A percentile compares a stretch with the other conserved stretches of the same genome.
Conservation (phyloP, 2,113 vertebrate genomes). For the Pituophis catenifer region DNA sequence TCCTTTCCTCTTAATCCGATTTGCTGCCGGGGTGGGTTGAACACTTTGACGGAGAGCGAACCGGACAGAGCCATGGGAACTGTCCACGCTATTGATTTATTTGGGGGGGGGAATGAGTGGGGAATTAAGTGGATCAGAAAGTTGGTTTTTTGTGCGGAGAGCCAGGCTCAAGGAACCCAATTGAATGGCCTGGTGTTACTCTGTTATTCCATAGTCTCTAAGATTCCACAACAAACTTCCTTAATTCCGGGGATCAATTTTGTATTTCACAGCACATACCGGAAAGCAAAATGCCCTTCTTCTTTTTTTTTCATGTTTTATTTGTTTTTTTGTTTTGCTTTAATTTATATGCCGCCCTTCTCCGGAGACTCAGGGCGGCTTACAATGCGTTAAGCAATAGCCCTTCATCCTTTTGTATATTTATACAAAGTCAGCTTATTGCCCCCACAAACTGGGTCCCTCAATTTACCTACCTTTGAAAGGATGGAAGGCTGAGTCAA, state of each 20-base stretch:
- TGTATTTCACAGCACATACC: background rate
- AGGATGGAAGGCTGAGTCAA: no score
- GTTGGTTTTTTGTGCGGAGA: constrained; percentile 53
- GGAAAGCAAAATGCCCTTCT: background rate
- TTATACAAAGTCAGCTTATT: no score
- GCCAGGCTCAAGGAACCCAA: background rate
- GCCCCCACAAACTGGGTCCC: no score
- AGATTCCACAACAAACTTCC: background rate
- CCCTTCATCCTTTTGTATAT: no score
- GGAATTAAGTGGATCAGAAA: constrained; percentile 70
- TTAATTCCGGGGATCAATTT: background rate
- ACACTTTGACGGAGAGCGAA: constrained; percentile 65
- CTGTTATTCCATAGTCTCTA: background rate
- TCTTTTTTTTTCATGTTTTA: no score
- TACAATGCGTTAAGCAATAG: no score
- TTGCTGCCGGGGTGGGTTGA: constrained; percentile 49
- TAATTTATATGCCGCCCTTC: no score
- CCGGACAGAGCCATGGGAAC: constrained; percentile 61
- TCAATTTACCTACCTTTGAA: no score
- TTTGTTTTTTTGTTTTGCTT: no score
- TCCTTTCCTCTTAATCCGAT: constrained; percentile 59
- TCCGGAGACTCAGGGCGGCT: no score
- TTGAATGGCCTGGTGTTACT: background rate
- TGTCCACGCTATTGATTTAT: constrained; percentile 70
- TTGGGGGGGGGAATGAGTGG: constrained; percentile 55